Percentiles rank a stretch among this genome's conserved stretches.
Conservation (phyloP, 1,140 invertebrate species). For the Charaxes varanes region DNA sequence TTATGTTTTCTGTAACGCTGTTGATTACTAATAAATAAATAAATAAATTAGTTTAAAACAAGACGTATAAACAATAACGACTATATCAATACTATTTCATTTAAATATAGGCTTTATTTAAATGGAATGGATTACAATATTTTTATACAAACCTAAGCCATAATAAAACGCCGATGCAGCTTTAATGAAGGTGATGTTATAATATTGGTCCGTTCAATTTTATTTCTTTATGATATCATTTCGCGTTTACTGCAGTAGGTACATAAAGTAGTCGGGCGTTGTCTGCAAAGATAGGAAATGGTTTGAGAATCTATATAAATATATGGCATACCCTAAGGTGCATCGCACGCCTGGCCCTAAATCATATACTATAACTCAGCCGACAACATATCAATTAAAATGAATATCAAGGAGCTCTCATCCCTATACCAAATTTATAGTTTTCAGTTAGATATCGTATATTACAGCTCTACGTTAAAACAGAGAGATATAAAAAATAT, state of each 20-base stretch:
- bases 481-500: too few relatives aligned
- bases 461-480: too few relatives aligned
- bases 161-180: conserved; percentile 9
- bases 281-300: conserved; percentile 56
- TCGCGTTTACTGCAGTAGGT: conserved; percentile 42
- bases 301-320: conserved; percentile 66
- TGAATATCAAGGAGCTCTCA: conserved; percentile 48
- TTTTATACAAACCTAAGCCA: not conserved
- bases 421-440: too few relatives aligned
- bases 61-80: too few relatives aligned
- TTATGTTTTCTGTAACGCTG: too few relatives aligned
- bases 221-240: conserved; percentile 50
- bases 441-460: too few relatives aligned
- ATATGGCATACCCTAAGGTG: conserved; percentile 59
- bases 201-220: conserved; percentile 35
- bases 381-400: conserved; percentile 67
- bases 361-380: conserved; percentile 60
- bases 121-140: too few relatives aligned
- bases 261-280: conserved; percentile 54
- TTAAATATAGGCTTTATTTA: too few relatives aligned
- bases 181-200: conserved; percentile 31
- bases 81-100: too few relatives aligned
- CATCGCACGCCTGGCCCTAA: conserved; percentile 33
- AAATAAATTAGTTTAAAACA: too few relatives aligned
- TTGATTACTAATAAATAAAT: too few relatives aligned